Conservation (phyloP, 2,113 vertebrate genomes). For the Panthera leo region DNA sequence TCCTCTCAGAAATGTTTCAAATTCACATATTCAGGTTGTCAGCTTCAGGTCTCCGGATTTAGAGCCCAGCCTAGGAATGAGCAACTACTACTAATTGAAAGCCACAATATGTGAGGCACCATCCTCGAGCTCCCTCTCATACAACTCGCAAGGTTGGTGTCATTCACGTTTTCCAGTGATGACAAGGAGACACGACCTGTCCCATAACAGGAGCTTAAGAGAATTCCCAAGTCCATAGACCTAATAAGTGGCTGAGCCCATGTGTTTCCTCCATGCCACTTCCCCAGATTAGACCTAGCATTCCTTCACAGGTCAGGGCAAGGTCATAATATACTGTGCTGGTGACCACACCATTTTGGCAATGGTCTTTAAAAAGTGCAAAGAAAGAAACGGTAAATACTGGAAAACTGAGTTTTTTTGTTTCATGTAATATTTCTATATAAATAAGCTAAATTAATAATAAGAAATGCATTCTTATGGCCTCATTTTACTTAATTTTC, state of each 20-base stretch:
- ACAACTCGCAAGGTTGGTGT: neutral
- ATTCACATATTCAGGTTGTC: neutral
- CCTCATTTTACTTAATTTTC: neutral
- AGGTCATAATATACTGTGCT: neutral
- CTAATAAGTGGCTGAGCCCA: neutral
- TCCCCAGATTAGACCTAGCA: neutral
- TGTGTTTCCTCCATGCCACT: neutral
- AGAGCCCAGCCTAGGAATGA: neutral
- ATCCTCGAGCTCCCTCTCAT: neutral
- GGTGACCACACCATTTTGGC: neutral
- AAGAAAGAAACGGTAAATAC: neutral
- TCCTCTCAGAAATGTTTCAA: neutral
- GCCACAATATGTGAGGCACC: neutral
- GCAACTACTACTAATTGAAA: neutral
- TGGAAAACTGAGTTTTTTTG: neutral
- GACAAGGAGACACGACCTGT: neutral
- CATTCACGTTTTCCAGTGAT: neutral
- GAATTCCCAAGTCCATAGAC: neutral
- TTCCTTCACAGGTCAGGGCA: neutral
- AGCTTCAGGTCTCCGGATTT: neutral
- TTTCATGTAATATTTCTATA: neutral
- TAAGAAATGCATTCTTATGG: neutral
- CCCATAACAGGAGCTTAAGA: neutral
- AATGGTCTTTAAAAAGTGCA: neutral
- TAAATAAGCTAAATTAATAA: neutral